Evolutionary conservation across 2,888 invertebrate genomes (phyloP).

Genomic region (Notodonta dromedarius): DNA sequence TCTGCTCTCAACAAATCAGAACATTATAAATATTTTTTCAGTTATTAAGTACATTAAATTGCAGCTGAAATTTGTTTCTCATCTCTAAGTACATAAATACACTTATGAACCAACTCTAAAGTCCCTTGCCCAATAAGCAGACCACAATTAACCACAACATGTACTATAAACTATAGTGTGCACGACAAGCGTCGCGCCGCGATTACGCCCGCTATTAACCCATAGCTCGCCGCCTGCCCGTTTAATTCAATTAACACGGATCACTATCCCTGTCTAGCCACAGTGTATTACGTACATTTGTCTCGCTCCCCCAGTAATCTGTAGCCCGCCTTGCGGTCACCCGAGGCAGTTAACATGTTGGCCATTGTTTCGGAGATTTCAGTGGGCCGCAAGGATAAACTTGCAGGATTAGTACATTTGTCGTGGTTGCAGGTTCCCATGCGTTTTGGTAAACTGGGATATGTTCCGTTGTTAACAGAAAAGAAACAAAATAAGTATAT

Average conservation of each 20-base stretch:
- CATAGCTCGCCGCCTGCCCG: constrained; percentile 40
- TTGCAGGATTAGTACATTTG: constrained; percentile 56
- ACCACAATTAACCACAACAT: constrained; percentile 37
- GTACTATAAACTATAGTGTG: constrained; percentile 35
- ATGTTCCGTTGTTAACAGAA: constrained; percentile 12
- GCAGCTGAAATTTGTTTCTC: not conserved
- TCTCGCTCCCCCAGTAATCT: constrained; percentile 45
- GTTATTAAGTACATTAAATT: not conserved
- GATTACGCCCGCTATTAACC: constrained; percentile 54
- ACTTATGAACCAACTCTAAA: constrained; percentile 2
- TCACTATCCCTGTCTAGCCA: constrained; percentile 28
- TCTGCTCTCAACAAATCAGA: too few species aligned
- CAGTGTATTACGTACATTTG: constrained; percentile 6
- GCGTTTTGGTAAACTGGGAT: constrained; percentile 17
- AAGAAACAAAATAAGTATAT: too few species aligned
- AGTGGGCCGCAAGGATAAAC: constrained; percentile 53
- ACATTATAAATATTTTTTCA: too few species aligned
- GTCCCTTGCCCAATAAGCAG: constrained; percentile 22
- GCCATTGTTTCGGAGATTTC: constrained; percentile 65
- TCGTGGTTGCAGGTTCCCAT: constrained; percentile 37
- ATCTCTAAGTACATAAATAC: not conserved
- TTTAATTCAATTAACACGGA: constrained; percentile 56
- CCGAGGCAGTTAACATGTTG: constrained; percentile 69
- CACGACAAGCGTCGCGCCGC: constrained; percentile 44
- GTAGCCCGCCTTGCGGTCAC: constrained; percentile 58